These are phyloP conservation scores for Drosophila elegans DNA, from an alignment of 1,140 invertebrate species.

Conservation along the genomic window DNA sequence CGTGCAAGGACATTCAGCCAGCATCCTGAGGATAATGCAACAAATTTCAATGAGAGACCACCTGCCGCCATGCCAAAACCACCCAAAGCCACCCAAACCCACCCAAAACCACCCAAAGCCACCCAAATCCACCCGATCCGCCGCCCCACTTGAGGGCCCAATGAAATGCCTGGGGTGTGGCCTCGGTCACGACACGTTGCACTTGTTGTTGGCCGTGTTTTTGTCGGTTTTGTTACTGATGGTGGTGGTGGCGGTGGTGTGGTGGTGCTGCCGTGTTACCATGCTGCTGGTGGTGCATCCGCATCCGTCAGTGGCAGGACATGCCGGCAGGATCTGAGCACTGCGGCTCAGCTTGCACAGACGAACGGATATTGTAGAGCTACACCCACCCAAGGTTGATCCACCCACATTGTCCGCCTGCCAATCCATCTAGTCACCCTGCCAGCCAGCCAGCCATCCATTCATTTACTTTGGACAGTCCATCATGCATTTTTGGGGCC, in stretches of 20 bases:
- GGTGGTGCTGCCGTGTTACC: neutral
- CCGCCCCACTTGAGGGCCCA: conserved; percentile 35
- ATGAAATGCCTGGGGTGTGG: conserved; percentile 62
- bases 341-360: conserved; percentile 42
- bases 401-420: conserved; percentile 34
- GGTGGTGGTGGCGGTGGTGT: conserved; percentile 4
- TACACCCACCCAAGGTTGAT: conserved; percentile 30
- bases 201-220: conserved; percentile 43
- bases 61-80: conserved; percentile 35
- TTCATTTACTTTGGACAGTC: conserved; percentile 77
- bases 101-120: neutral
- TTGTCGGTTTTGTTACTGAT: conserved; percentile 38
- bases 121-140: conserved; percentile 5
- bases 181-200: conserved; percentile 70
- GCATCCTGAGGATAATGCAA: conserved; percentile 72
- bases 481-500: conserved; percentile 68
- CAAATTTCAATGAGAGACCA: conserved; percentile 76
- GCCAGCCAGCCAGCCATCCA: conserved; percentile 23
- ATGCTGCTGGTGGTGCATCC: conserved; percentile 46
- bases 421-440: conserved; percentile 37
- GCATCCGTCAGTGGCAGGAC: conserved; percentile 59
- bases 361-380: conserved; percentile 29
- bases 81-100: neutral
- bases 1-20: conserved; percentile 62
- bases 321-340: conserved; percentile 51